Conservation (phyloP, 2,113 vertebrate species). For the Jacana jacana region DNA sequence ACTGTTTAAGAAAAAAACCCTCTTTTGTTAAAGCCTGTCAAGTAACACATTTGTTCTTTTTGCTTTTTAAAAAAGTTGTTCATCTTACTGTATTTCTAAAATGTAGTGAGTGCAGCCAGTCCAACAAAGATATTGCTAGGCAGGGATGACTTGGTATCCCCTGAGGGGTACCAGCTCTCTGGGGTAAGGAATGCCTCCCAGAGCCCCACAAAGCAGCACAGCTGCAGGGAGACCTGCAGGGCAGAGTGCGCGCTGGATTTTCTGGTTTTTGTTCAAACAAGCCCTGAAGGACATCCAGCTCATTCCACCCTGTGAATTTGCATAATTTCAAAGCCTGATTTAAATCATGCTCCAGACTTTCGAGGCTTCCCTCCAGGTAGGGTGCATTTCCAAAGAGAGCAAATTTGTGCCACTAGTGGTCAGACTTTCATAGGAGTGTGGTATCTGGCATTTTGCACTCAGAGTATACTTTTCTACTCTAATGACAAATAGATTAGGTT, state of each 20-base stretch:
- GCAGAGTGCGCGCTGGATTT: neutral
- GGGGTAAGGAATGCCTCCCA: neutral
- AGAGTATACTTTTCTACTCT: neutral
- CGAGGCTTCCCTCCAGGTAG: neutral
- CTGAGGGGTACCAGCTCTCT: neutral
- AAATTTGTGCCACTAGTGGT: neutral
- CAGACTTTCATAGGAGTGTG: neutral
- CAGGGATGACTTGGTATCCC: neutral
- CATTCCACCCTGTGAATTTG: neutral
- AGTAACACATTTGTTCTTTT: neutral
- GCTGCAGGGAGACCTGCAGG: neutral
- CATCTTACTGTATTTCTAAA: neutral
- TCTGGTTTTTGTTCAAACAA: neutral
- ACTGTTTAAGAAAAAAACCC: neutral
- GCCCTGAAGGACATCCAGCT: neutral
- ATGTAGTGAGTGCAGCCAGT: neutral
- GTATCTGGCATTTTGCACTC: neutral
- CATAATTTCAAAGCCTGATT: neutral
- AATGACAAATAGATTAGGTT: neutral
- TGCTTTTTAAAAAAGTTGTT: neutral
- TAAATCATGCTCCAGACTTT: neutral
- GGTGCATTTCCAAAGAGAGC: neutral
- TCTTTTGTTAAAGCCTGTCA: neutral
- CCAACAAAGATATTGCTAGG: neutral
- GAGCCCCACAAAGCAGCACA: rapidly evolving